Evolutionary conservation across 2,113 vertebrate species (phyloP), one percentile per base, ranked within the genome.

Genomic region (Neomonachus schauinslandi): DNA sequence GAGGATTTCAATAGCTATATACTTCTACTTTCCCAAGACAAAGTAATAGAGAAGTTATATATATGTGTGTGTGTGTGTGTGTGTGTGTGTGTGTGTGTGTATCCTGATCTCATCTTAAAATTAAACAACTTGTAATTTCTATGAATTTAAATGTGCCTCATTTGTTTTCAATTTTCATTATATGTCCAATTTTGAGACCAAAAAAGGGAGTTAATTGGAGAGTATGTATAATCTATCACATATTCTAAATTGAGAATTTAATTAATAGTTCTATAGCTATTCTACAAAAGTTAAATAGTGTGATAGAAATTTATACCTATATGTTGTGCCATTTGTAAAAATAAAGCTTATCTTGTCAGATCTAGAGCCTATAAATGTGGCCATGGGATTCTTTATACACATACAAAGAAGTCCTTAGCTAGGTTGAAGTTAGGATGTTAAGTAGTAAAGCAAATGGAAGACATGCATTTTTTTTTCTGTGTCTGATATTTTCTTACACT

Each of bases 371-470:
- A 79, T 42, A 85, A 89, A 71, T 87, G 28, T 57, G 1, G 19
- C 0, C 2, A 36, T 11, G 0, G 59, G 53, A 83, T 95, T 94
- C 5, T 90, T 22, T 1, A 87, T 18, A 57, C 1, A 18, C 14
- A 91, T 74, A 83, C 22, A 86, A 77, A 59, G 16, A 69, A n/a
- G 0, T 2, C 22, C 0, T 4, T 11, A 51, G 5, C 12, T 97
- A 94, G 81, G 94, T 67, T 98, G 85, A 53, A 95, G 39, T 97
- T 97, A 97, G 97, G 79, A 97, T 42, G 49, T 76, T 51, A 86
- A 96, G 22, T 26, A 77, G 80, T 86, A 96, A 92, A 91, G 84
- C 97, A 97, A 97, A 97, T 91, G 57, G 95, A 98, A 97, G 82
- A 10, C 55, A 72, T 69, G 28, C 7, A 67, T 97, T 92, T 59